phyloP scores from a whole-genome alignment of 23 tunicate species.

The Botrylloides violaceus region DNA sequence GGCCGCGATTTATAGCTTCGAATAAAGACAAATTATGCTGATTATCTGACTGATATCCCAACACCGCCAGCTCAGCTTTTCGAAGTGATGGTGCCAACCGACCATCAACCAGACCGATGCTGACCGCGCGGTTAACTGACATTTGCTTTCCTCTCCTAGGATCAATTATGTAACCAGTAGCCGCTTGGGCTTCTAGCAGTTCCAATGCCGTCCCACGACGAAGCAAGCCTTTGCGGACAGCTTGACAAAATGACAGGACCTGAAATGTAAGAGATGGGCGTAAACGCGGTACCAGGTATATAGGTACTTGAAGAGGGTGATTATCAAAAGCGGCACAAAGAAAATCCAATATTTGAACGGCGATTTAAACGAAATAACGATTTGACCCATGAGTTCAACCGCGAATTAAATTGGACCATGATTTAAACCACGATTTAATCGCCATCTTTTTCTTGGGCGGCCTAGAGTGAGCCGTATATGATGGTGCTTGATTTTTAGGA shows the following conservation, averaged over 20 bases:
- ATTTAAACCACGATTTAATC: too few relatives aligned
- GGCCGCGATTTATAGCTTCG: conserved; percentile 70
- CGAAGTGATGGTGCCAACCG: conserved; percentile 34
- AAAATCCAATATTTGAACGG: neutral
- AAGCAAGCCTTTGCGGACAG: conserved; percentile 57
- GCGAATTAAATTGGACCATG: too few relatives aligned
- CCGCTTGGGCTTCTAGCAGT: conserved; percentile 89
- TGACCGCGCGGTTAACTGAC: conserved; percentile 69
- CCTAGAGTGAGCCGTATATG: too few relatives aligned
- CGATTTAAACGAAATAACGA: neutral
- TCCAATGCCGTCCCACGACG: conserved; percentile 63
- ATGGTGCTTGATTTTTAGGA: too few relatives aligned
- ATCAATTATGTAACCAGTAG: conserved; percentile 83
- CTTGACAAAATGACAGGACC: conserved; percentile 63
- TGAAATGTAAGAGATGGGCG: neutral
- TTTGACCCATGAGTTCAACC: too few relatives aligned
- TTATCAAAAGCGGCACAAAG: neutral
- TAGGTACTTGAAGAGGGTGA: neutral
- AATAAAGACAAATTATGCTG: conserved; percentile 46
- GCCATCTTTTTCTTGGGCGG: too few relatives aligned
- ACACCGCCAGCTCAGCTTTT: conserved; percentile 69
- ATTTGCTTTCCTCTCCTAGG: conserved; percentile 76
- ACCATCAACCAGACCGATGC: conserved; percentile 42
- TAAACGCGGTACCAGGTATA: neutral
- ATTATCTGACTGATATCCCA: conserved; percentile 57